Conservation (phyloP, 1,140 invertebrate genomes). For the Drosophila punjabiensis region DNA sequence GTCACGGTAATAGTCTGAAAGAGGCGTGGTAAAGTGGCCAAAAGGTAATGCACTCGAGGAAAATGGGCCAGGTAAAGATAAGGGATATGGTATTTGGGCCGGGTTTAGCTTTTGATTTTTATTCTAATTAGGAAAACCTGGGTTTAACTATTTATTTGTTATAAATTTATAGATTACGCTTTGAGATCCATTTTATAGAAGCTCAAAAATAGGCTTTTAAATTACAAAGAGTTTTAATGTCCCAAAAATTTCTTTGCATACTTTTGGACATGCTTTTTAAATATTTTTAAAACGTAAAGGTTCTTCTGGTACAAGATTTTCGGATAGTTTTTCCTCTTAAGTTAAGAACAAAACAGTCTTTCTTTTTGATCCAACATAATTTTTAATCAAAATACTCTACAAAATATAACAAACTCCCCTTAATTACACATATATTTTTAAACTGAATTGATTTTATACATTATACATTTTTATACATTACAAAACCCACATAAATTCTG, state of each 20-base stretch:
- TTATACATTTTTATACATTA: too few relatives aligned
- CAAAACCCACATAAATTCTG: constrained; percentile 6
- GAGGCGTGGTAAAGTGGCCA: constrained; percentile 33
- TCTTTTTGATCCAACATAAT: background rate
- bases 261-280: background rate
- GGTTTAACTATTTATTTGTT: background rate
- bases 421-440: background rate
- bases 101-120: background rate
- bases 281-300: background rate
- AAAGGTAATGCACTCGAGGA: constrained; percentile 15
- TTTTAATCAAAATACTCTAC: background rate
- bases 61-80: background rate
- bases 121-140: background rate
- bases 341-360: background rate
- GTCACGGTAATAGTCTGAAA: constrained; percentile 41
- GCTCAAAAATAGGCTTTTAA: background rate
- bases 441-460: background rate
- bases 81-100: background rate
- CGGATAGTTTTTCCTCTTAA: background rate
- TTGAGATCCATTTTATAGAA: background rate
- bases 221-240: background rate
- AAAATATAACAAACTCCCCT: background rate
- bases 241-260: background rate
- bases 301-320: background rate
- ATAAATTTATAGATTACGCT: background rate